A percentile compares a stretch with the other conserved stretches of the same genome.
phyloP scores from a whole-genome alignment of 2,113 vertebrate genomes.

The Tetrao urogallus region DNA sequence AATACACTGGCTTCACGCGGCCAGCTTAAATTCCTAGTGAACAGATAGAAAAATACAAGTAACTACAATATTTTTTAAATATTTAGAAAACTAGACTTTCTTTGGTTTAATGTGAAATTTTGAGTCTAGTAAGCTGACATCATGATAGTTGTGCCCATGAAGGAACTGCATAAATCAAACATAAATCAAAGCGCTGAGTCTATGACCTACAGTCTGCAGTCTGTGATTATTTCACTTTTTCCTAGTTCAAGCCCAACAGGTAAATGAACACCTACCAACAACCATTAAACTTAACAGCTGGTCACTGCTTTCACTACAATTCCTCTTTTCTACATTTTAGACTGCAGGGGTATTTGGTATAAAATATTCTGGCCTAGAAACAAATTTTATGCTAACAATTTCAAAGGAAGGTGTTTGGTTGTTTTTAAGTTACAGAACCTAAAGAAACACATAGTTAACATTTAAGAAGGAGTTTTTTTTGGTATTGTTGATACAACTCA shows the following conservation, averaged over 20 bases:
- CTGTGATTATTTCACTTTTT: background rate
- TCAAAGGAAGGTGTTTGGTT: slow-evolving; percentile 16
- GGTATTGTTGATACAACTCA: background rate
- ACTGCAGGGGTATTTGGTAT: background rate
- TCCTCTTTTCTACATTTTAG: background rate
- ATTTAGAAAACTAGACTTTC: background rate
- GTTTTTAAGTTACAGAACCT: slow-evolving; percentile 8
- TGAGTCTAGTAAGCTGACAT: background rate
- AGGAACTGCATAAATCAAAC: background rate
- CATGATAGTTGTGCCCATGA: background rate
- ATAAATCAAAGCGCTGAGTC: background rate
- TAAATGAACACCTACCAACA: background rate
- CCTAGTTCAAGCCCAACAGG: background rate
- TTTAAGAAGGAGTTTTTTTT: background rate
- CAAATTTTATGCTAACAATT: slow-evolving; percentile 23
- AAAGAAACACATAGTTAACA: background rate
- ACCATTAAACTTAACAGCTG: background rate
- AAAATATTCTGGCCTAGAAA: slow-evolving; percentile 11
- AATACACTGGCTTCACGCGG: background rate
- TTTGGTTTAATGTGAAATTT: background rate
- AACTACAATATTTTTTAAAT: background rate
- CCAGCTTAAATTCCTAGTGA: background rate
- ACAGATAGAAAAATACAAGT: background rate
- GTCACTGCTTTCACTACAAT: background rate
- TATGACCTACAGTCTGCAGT: background rate